Evolutionary conservation across 2,797 vertebrate genomes (phyloP).

Genomic region (Paedocypris micromegethes): DNA sequence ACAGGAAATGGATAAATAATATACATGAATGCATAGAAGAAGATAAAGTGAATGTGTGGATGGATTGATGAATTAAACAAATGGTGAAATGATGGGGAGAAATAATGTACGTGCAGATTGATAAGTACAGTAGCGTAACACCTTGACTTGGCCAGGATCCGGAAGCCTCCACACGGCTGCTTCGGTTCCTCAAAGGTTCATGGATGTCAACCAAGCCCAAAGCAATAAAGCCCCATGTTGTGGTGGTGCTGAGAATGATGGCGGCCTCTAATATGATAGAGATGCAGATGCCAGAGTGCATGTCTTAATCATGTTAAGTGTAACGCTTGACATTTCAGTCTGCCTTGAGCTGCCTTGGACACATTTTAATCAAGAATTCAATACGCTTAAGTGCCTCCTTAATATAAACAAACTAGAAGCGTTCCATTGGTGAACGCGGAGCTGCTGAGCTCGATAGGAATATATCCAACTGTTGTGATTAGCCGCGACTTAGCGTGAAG

Average conservation of each 20-base stretch:
- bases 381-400: conserved; percentile 44
- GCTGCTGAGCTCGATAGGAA: no score
- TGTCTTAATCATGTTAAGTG: conserved; percentile 46
- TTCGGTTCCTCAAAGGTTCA: conserved; percentile 26
- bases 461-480: no score
- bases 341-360: conserved; percentile 18
- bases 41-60: no score
- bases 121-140: conserved; percentile 39
- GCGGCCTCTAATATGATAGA: conserved; percentile 32
- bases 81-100: no score
- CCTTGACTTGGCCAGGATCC: conserved; percentile 55
- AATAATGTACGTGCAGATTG: no score
- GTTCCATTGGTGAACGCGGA: not conserved
- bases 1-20: no score
- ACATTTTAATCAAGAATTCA: conserved; percentile 41
- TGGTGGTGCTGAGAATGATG: conserved; percentile 25
- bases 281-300: conserved; percentile 10
- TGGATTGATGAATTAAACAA: no score
- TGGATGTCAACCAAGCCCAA: conserved; percentile 45
- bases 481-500: no score
- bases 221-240: conserved; percentile 44
- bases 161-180: conserved; percentile 35
- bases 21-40: no score
- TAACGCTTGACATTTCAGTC: conserved; percentile 35
- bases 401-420: conserved; percentile 31